Evolutionary conservation across 35 echinoderm and acorn worm genomes (phyloP), one percentile per base, ranked within the genome.

Genomic region (Diadema setosum): DNA sequence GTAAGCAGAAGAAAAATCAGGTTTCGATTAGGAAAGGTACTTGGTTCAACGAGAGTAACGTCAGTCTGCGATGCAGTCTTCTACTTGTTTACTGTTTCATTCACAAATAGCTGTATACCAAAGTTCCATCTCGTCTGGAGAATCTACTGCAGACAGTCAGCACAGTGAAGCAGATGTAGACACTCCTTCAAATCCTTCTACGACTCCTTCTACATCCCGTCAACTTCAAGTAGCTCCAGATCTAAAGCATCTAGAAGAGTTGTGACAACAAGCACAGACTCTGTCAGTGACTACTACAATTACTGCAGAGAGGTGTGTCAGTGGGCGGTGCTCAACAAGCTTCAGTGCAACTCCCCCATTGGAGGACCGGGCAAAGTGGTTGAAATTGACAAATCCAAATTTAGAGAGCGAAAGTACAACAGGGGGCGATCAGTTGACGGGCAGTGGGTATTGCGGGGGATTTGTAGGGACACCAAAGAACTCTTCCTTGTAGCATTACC

Each of bases 381-480:
- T 6, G 76, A 93, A 67, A 93, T 93, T 6, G 76, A 93, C 74
- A 57, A 88, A 56, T 76, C 45, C 1, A 93, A 88, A 73, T 82
- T 93, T 24, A 85, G 91, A 2, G 81, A 87, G 41, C 32, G 75
- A n/a, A 93, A 93, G 63, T 82, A 81, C 20, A 25, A 45, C 80
- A 76, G 91, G 1, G 91, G 91, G 8, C 7, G 42, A 33, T 7
- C 48, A 0, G 30, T 81, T 0, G 56, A 57, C 18, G 84, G 84
- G 8, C 27, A 93, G 73, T 88, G 91, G 91, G 90, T 86, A 5
- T 87, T 92, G 25, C 83, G 90, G 16, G 90, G 90, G 1, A 81
- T 86, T 18, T 75, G 73, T 23, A 24, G 83, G 14, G 69, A 87
- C 39, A 81, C 83, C 8, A 65, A 46, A 35, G 18, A 92, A 67